Conservation (phyloP, 2,797 vertebrate species). For the Gallirallus australis region DNA sequence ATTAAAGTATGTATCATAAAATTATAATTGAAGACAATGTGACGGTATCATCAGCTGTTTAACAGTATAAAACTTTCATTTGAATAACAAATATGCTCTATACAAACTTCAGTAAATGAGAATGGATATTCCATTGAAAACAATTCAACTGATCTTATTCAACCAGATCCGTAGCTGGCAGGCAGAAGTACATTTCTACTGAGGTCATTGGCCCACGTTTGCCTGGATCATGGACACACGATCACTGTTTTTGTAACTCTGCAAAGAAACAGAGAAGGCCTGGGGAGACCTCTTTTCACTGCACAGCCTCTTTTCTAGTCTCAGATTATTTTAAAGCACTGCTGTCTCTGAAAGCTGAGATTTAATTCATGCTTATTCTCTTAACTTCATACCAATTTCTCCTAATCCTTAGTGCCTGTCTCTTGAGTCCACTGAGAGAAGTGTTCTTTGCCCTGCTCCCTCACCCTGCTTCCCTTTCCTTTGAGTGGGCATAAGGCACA, state of each 20-base stretch:
- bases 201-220: not conserved
- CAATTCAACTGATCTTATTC: not conserved
- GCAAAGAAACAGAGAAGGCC: not conserved
- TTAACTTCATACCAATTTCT: not conserved
- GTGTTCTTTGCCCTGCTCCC: not conserved
- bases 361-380: not conserved
- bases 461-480: not conserved
- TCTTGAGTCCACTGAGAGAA: not conserved
- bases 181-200: not conserved
- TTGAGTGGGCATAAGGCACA: not conserved
- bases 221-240: not conserved
- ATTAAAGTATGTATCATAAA: not conserved
- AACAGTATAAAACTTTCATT: not conserved
- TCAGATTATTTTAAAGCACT: not conserved
- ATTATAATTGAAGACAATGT: not conserved
- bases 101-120: not conserved
- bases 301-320: not conserved
- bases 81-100: not conserved
- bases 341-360: not conserved
- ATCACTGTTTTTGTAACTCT: not conserved
- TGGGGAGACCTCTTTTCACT: not conserved
- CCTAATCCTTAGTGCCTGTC: not conserved
- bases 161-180: not conserved
- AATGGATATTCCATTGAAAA: not conserved
- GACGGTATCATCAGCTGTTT: not conserved